Percentiles rank a stretch among this genome's conserved stretches.
These are phyloP conservation scores for Danionella cerebrum DNA, from an alignment of 2,113 vertebrate genomes.

Conservation along the genomic window DNA sequence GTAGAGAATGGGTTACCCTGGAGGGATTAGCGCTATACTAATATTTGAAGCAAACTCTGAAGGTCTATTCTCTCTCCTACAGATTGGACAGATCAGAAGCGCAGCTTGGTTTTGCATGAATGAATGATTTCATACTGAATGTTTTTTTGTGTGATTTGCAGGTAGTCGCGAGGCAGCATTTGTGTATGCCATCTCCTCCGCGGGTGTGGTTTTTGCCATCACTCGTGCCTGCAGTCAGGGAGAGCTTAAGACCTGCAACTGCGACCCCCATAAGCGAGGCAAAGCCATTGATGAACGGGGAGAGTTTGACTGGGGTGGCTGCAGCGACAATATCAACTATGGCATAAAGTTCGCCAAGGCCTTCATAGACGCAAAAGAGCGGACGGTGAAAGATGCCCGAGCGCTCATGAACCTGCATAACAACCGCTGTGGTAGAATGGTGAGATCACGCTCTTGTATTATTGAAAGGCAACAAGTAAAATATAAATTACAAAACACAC, in stretches of 20 bases:
- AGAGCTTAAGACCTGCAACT: conserved; percentile 85
- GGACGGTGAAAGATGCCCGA: conserved; percentile 87
- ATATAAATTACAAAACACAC: too few relatives aligned
- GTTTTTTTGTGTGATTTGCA: too few relatives aligned
- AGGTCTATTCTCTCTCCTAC: conserved; percentile 42
- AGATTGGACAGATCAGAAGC: not conserved
- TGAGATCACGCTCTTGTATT: too few relatives aligned
- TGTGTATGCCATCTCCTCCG: conserved; percentile 94
- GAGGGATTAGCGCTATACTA: conserved; percentile 61
- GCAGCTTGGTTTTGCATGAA: conserved; percentile 27
- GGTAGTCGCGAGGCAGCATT: conserved; percentile 95
- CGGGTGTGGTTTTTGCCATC: conserved; percentile 91
- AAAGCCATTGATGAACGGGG: conserved; percentile 76
- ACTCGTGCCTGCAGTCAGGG: conserved; percentile 93
- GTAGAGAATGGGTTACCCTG: conserved; percentile 49
- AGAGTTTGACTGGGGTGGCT: conserved; percentile 96
- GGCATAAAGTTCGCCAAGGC: conserved; percentile 91
- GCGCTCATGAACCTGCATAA: conserved; percentile 97
- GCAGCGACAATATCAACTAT: conserved; percentile 96
- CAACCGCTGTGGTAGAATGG: conserved; percentile 92
- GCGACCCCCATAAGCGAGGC: conserved; percentile 86
- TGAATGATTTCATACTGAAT: conserved; percentile 6
- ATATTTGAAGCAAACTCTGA: conserved; percentile 61
- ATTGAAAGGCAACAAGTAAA: too few relatives aligned
- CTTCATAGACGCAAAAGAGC: conserved; percentile 94